These are phyloP conservation scores for Corythaixoides concolor DNA, from an alignment of 2,113 vertebrate species.

Conservation along the genomic window DNA sequence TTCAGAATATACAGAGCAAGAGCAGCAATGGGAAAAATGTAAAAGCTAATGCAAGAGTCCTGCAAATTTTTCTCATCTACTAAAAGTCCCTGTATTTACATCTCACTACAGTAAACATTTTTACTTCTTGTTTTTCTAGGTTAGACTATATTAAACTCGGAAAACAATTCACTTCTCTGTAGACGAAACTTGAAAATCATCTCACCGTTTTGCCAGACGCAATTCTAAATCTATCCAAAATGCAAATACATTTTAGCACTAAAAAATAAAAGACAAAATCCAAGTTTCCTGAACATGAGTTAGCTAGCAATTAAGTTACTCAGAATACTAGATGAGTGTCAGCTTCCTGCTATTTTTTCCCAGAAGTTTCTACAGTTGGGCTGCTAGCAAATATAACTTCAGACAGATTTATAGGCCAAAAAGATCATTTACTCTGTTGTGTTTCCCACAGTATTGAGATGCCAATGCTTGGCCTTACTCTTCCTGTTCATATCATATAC, in stretches of 20 bases:
- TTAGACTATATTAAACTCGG: background rate
- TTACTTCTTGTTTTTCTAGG: background rate
- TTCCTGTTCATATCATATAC: background rate
- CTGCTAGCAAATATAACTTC: background rate
- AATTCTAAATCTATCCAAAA: background rate
- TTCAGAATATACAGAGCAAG: background rate
- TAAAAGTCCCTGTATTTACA: background rate
- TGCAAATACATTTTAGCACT: background rate
- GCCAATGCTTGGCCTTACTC: background rate
- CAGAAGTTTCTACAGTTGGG: background rate
- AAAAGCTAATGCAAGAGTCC: background rate
- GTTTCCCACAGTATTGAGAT: constrained; percentile 10
- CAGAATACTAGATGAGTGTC: background rate
- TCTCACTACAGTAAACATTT: background rate
- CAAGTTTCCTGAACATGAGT: background rate
- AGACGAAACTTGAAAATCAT: background rate
- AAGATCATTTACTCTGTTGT: background rate
- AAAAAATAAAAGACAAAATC: background rate
- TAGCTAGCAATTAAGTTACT: background rate
- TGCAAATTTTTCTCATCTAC: background rate
- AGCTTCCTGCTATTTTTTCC: constrained; percentile 13
- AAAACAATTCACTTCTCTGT: background rate
- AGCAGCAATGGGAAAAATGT: background rate
- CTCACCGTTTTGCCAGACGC: background rate
- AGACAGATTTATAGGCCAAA: background rate